phyloP scores from a whole-genome alignment of 1,140 invertebrate genomes.

The Aphaenogaster floridana region DNA sequence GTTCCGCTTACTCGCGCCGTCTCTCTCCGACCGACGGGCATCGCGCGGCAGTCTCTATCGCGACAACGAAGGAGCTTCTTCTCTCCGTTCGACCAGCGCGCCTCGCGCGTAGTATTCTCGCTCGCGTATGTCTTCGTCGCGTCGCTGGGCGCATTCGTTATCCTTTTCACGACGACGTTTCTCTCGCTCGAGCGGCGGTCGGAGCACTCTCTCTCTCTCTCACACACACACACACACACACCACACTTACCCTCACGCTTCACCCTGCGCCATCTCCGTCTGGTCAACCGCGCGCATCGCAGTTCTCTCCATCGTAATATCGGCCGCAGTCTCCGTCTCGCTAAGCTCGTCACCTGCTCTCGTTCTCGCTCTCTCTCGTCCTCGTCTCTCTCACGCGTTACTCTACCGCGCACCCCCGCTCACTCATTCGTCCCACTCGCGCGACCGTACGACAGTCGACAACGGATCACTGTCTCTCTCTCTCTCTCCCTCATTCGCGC shows the following conservation, averaged over 20 bases:
- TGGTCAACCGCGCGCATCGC: slow-evolving; percentile 20
- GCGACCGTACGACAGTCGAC: not conserved
- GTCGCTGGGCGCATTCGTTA: slow-evolving; percentile 7
- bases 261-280: slow-evolving; percentile 26
- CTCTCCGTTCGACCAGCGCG: slow-evolving; percentile 21
- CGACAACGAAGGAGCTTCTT: slow-evolving; percentile 15
- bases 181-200: slow-evolving; percentile 35
- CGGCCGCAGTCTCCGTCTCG: slow-evolving; percentile 20
- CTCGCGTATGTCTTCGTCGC: slow-evolving; percentile 1
- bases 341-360: slow-evolving; percentile 40
- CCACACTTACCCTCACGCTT: not conserved
- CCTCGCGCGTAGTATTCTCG: slow-evolving; percentile 17
- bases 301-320: slow-evolving; percentile 16
- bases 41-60: slow-evolving; percentile 28
- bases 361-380: slow-evolving; percentile 8
- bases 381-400: not conserved
- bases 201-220: not conserved
- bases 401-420: not conserved
- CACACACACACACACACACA: no score
- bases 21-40: not conserved
- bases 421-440: not conserved
- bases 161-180: slow-evolving; percentile 21
- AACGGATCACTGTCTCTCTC: not conserved
- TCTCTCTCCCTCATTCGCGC: slow-evolving; percentile 16
- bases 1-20: slow-evolving; percentile 45